Evolutionary conservation across 2,888 invertebrate species (phyloP), one percentile per base, ranked within the genome.

Genomic region (Pristionchus arcanus): DNA sequence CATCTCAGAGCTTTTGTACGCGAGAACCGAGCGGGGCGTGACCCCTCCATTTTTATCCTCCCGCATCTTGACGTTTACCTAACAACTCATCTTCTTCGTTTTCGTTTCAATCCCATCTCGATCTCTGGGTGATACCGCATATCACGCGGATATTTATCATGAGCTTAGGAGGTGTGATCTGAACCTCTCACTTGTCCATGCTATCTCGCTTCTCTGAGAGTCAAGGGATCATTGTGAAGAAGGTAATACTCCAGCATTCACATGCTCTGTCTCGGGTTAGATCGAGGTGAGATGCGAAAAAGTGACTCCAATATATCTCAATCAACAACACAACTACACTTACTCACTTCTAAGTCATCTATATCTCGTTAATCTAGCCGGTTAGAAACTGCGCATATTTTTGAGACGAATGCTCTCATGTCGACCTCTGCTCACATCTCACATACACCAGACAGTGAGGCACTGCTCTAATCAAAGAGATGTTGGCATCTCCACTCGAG

Each of bases 1-100:
- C 16, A 49, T 53, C 81, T 15, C 28, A 13, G 28, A n/a, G 49
- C 49, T 81, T 81, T 49, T 81, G 81, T 81, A 81, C 81, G 15
- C 81, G 37, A 9, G 37, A 21, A 53, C 53, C 49, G 15, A 42
- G 25, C 49, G 81, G 81, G 81, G 81, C 81, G 81, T 81, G 81
- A 81, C 81, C 81, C 42, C 74, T 53, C 81, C 81, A 81, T 49
- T 81, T 81, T 81, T 81, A 81, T 42, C 68, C 68, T 31, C 15
- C 31, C 37, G 37, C 15, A 37, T 37, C 74, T 49, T 34, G 77
- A 42, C 81, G 81, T 53, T 81, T 53, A 81, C 37, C 81, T 49
- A 42, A 53, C 42, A 42, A 53, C 42, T 25, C 3, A 31, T 7
- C 28, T 74, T 42, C 9, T 49, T 49, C 77, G 25, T 77, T 71